Conservation (phyloP, 2,797 vertebrate species). For the Notamacropus eugenii region DNA sequence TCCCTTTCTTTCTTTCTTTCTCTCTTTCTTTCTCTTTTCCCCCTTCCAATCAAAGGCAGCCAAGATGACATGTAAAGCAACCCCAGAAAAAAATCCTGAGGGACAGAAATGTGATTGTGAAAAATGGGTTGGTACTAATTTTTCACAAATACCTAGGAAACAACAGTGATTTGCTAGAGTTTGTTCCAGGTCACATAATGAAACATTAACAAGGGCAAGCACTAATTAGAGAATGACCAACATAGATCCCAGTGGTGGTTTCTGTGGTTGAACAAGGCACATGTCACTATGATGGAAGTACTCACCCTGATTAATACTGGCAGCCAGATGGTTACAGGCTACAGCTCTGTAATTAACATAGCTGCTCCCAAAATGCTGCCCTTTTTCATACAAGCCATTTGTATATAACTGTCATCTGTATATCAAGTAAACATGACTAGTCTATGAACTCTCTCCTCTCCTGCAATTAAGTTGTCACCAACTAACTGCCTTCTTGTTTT, state of each 20-base stretch:
- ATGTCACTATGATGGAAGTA: fast-evolving
- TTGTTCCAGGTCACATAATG: constrained; percentile 20
- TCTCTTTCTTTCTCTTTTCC: too few species aligned
- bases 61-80: neutral
- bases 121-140: neutral
- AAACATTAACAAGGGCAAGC: neutral
- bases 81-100: constrained; percentile 12
- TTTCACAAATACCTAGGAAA: constrained; percentile 4
- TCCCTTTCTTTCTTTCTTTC: too few species aligned
- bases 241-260: neutral
- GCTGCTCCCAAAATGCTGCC: neutral
- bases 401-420: constrained; percentile 38
- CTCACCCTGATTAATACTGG: neutral
- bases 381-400: constrained; percentile 3
- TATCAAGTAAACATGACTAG: constrained; percentile 37
- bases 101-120: neutral
- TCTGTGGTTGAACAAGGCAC: neutral
- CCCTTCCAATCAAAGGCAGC: neutral
- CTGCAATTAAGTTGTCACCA: constrained; percentile 74
- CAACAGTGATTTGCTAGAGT: neutral
- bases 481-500: constrained; percentile 61
- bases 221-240: constrained; percentile 33
- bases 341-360: neutral
- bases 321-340: constrained; percentile 7
- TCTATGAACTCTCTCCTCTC: constrained; percentile 37